Percentiles rank a stretch among this genome's conserved stretches.
phyloP scores from a whole-genome alignment of 92 coral and sea anemone genomes.

The Palythoa heliodiscus region DNA sequence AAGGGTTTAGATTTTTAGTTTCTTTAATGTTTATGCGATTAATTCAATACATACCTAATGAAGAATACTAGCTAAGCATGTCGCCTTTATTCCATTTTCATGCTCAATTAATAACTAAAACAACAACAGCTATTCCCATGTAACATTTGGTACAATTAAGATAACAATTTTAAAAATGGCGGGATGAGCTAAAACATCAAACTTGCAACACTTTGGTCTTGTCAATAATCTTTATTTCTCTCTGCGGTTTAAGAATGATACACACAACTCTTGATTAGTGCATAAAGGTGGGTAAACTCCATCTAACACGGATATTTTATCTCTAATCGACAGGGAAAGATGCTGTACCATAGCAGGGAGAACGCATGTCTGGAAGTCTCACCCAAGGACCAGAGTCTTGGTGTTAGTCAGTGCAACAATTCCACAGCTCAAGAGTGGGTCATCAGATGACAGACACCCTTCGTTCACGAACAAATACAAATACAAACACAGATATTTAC shows the following conservation, averaged over 20 bases:
- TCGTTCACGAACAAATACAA: neutral
- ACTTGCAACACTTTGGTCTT: neutral
- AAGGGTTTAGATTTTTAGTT: too few relatives aligned
- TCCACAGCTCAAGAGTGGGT: constrained; percentile 69
- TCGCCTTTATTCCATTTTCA: too few relatives aligned
- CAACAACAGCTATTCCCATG: too few relatives aligned
- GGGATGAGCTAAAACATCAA: too few relatives aligned
- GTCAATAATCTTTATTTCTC: neutral
- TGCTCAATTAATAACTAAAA: neutral
- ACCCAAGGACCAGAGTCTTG: constrained; percentile 44
- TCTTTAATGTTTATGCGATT: too few relatives aligned
- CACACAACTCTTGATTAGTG: neutral
- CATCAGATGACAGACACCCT: constrained; percentile 32
- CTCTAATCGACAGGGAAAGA: constrained; percentile 54
- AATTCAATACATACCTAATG: too few relatives aligned
- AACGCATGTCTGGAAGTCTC: constrained; percentile 57
- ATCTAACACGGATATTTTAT: neutral
- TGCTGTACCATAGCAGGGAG: constrained; percentile 53
- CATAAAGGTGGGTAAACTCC: neutral
- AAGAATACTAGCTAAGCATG: too few relatives aligned
- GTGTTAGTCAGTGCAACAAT: constrained; percentile 50
- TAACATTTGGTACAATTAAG: too few relatives aligned
- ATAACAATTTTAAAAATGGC: too few relatives aligned
- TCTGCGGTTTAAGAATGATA: neutral
- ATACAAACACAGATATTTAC: neutral